Evolutionary conservation across 2,888 invertebrate genomes (phyloP).

Genomic region (Sarcophaga caerulescens): DNA sequence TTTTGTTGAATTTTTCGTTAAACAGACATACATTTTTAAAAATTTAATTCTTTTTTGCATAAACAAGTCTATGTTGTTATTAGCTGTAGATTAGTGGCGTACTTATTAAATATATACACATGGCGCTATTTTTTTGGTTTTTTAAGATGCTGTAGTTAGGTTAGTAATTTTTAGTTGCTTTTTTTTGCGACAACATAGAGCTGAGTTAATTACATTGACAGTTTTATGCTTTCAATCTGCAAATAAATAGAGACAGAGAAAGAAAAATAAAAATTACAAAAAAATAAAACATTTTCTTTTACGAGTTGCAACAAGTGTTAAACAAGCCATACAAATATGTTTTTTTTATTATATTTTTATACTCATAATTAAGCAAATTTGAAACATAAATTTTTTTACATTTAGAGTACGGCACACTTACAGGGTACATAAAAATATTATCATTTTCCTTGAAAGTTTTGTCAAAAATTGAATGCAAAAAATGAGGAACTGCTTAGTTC

Average conservation of each 20-base stretch:
- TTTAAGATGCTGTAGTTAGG: constrained; percentile 33
- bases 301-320: constrained; percentile 17
- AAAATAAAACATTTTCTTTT: neutral
- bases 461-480: neutral
- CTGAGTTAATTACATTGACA: constrained; percentile 64
- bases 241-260: constrained; percentile 59
- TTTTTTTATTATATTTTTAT: neutral
- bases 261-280: constrained; percentile 25
- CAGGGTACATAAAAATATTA: too few species aligned
- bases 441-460: too few species aligned
- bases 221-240: constrained; percentile 53
- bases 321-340: constrained; percentile 41
- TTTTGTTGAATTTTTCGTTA: constrained; percentile 33
- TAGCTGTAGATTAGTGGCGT: constrained; percentile 45
- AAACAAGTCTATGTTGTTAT: constrained; percentile 17
- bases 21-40: constrained; percentile 57
- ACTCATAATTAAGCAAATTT: neutral
- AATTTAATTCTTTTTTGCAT: constrained; percentile 1
- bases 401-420: neutral
- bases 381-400: constrained; percentile 8
- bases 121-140: constrained; percentile 15
- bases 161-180: constrained; percentile 62
- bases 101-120: constrained; percentile 22
- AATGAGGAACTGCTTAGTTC: constrained; percentile 25
- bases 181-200: constrained; percentile 53